phyloP scores from a whole-genome alignment of 2,888 invertebrate species.

The Limenitis camilla region DNA sequence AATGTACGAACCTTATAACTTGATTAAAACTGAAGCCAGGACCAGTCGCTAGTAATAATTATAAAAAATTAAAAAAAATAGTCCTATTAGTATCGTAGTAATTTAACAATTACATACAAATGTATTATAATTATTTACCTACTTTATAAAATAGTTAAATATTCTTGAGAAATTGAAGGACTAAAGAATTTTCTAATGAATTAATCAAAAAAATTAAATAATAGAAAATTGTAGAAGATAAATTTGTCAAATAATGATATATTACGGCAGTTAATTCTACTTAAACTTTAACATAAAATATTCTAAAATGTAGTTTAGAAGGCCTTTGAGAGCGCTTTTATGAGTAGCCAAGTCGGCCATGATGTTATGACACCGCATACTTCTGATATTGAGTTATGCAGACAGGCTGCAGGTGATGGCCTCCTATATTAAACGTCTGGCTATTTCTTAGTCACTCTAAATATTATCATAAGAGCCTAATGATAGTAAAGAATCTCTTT shows the following conservation, averaged over 20 bases:
- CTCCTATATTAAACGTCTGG: constrained; percentile 44
- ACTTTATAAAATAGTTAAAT: too few species aligned
- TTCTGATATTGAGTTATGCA: constrained; percentile 70
- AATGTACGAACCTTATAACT: too few species aligned
- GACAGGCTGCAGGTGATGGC: constrained; percentile 41
- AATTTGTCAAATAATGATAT: background rate
- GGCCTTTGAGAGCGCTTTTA: constrained; percentile 17
- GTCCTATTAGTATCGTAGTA: too few species aligned
- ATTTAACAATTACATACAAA: too few species aligned
- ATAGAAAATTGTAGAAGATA: too few species aligned
- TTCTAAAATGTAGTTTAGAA: constrained; percentile 4
- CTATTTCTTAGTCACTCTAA: constrained; percentile 30
- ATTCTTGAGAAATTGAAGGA: background rate
- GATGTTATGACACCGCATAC: constrained; percentile 48
- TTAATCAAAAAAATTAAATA: too few species aligned
- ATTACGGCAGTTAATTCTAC: background rate
- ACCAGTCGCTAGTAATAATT: too few species aligned
- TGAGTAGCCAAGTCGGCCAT: constrained; percentile 21
- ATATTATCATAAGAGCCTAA: constrained; percentile 17
- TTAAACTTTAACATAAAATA: background rate
- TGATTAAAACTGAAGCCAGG: too few species aligned
- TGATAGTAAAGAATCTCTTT: constrained; percentile 8
- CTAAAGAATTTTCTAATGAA: too few species aligned
- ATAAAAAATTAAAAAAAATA: too few species aligned
- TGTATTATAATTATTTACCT: too few species aligned